phyloP scores from a whole-genome alignment of 2,797 vertebrate genomes.

The Champsocephalus gunnari region DNA sequence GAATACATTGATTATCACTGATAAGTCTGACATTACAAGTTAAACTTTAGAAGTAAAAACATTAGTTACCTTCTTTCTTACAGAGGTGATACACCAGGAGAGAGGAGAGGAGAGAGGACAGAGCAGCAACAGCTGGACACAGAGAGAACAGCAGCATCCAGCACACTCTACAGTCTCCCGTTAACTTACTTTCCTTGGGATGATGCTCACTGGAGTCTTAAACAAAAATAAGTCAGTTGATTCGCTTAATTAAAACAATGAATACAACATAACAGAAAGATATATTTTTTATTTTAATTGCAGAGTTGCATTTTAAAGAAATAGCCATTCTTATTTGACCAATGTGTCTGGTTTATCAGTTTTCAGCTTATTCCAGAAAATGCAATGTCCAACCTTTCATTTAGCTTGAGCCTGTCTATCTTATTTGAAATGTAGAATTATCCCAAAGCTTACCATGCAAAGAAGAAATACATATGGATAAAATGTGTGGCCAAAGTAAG shows the following conservation, averaged over 20 bases:
- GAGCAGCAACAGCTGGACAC: slow-evolving; percentile 34
- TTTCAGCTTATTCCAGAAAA: neutral
- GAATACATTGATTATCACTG: neutral
- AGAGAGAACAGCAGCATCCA: slow-evolving; percentile 48
- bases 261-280: neutral
- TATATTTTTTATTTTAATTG: no score
- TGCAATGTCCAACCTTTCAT: no score
- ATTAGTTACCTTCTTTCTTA: slow-evolving; percentile 31
- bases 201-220: neutral
- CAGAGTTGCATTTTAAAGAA: neutral
- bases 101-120: slow-evolving; percentile 37
- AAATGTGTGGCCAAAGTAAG: no score
- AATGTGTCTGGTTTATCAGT: neutral
- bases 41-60: no score
- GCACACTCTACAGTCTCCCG: neutral
- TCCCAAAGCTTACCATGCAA: no score
- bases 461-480: no score
- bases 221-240: neutral
- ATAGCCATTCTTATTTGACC: neutral
- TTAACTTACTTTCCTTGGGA: no score
- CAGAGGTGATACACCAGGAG: slow-evolving; percentile 20
- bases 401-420: no score
- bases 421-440: no score
- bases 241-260: neutral
- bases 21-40: neutral